Evolutionary conservation across 1,140 invertebrate species (phyloP), one percentile per base, ranked within the genome.

Genomic region (Zaprionus kolodkinae): DNA sequence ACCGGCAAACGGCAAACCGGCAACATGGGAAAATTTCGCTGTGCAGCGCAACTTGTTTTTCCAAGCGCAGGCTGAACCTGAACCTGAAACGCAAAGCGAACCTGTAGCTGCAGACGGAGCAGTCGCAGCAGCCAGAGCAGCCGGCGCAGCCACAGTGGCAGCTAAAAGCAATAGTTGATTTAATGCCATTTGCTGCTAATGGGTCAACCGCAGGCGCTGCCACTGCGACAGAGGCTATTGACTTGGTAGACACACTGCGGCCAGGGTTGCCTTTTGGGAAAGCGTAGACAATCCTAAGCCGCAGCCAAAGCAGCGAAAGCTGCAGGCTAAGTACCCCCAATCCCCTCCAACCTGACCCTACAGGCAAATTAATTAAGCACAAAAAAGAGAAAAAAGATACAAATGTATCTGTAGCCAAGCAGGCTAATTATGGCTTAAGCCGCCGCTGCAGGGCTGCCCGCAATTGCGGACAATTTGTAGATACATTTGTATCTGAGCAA

Each of bases 91-190:
- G 10, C 10, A 11, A 38, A 13, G 5, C 10, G 36, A 48, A 48
- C 45, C 45, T 48, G 45, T 48, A 48, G 45, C 45, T 48, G 15
- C 10, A 48, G 9, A 15, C 9, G 7, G 6, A 45, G 9, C 45
- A n/a, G n/a, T n/a, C 6, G n/a, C 15, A 45, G 45, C 45, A 48
- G 17, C 45, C 9, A 9, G 6, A 45, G 9, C 15, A 21, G 21
- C 21, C 6, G n/a, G 45, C 45, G 17, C 45, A 21, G 9, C 45
- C 9, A 10, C n/a, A 17, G 45, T 11, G 13, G 13, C 38, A 40
- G 38, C 38, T 45, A 45, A 45, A 45, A 15, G 40, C 40, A 45
- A 45, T 45, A 45, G 40, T 45, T 50, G 45, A 50, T 50, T 50
- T 25, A 50, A 50, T 50, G 45, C 45, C 10, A 50, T 50, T 50